These are phyloP conservation scores for Macrosteles quadrilineatus DNA, from an alignment of 1,140 invertebrate species.

Conservation along the genomic window DNA sequence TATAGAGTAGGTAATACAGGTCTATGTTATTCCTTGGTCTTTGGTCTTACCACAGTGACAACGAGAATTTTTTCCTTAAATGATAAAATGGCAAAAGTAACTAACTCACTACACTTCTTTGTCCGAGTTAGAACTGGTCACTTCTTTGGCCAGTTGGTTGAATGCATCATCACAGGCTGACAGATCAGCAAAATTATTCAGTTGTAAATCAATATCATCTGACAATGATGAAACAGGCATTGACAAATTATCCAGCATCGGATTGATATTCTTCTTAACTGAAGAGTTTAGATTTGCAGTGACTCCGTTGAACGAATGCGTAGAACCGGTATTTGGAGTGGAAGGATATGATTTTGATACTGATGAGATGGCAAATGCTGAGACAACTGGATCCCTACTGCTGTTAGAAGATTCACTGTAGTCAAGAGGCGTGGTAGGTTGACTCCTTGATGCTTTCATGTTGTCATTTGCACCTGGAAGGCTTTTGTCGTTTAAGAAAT, in stretches of 20 bases:
- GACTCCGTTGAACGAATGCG: not conserved
- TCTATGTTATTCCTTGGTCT: no score
- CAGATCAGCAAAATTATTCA: conserved; percentile 7
- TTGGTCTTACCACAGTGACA: no score
- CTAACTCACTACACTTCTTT: no score
- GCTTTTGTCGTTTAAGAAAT: conserved; percentile 1
- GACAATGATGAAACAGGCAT: conserved; percentile 5
- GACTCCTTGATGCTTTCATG: conserved; percentile 13
- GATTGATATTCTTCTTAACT: conserved; percentile 8
- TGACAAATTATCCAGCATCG: not conserved
- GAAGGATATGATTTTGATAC: conserved; percentile 35
- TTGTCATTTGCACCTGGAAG: not conserved
- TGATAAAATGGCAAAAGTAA: no score
- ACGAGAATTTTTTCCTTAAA: no score
- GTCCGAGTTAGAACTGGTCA: not conserved
- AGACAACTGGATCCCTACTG: conserved; percentile 19
- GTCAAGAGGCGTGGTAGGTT: conserved; percentile 9
- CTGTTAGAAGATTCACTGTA: conserved; percentile 16
- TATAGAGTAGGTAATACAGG: no score
- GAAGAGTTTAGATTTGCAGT: not conserved
- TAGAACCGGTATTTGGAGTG: conserved; percentile 45
- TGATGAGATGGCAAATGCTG: conserved; percentile 1
- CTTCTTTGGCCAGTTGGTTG: conserved; percentile 6
- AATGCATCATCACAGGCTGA: conserved; percentile 13
- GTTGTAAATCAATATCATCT: conserved; percentile 10